Conservation (phyloP, 1,140 invertebrate species). For the Akabosia matsudoensis region DNA sequence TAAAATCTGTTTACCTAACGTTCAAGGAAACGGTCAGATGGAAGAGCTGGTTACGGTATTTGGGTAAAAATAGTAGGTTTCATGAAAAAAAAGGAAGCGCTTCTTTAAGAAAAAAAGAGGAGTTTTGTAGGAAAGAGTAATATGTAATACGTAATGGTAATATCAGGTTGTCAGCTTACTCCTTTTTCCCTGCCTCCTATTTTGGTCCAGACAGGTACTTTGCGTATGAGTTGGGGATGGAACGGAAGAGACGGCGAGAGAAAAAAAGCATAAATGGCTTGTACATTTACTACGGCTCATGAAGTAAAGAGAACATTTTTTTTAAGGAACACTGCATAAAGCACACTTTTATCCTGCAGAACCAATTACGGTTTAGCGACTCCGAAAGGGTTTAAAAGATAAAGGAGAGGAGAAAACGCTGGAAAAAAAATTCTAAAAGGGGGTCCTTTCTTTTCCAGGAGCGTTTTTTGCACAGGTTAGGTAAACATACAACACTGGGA, state of each 20-base stretch:
- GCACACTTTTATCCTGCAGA: too few relatives aligned
- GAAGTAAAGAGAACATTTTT: too few relatives aligned
- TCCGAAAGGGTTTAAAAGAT: too few relatives aligned
- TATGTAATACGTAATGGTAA: constrained; percentile 7
- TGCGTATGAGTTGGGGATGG: background rate
- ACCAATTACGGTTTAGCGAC: too few relatives aligned
- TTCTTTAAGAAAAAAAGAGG: constrained; percentile 3
- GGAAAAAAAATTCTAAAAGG: too few relatives aligned
- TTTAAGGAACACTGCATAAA: too few relatives aligned
- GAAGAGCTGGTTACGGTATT: background rate
- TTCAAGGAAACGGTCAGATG: too few relatives aligned
- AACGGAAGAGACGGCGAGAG: background rate
- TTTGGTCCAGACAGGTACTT: background rate
- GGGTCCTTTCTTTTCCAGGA: too few relatives aligned
- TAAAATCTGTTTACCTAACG: too few relatives aligned
- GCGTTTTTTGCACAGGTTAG: too few relatives aligned
- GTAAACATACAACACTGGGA: too few relatives aligned
- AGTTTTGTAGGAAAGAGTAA: background rate
- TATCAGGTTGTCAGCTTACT: constrained; percentile 22
- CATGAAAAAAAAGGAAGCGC: background rate
- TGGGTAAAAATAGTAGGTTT: constrained; percentile 2
- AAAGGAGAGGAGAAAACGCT: too few relatives aligned
- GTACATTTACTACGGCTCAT: background rate
- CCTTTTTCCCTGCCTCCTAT: background rate
- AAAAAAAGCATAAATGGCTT: background rate